phyloP scores from a whole-genome alignment of 2,888 invertebrate genomes.

The Cantharis rustica region DNA sequence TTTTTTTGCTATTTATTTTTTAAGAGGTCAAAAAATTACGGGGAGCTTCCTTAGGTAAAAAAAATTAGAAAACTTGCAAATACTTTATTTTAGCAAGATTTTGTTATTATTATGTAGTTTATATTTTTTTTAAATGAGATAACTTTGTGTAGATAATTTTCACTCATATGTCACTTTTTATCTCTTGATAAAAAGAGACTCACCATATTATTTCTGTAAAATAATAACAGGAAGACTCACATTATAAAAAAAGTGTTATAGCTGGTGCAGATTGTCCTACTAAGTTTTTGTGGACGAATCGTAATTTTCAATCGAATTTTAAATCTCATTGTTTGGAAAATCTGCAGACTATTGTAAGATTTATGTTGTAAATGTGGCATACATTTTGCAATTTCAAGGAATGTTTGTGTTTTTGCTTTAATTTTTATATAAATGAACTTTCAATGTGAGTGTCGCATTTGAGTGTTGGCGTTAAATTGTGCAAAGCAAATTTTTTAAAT shows the following conservation, averaged over 20 bases:
- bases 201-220: background rate
- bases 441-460: background rate
- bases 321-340: background rate
- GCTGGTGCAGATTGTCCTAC: background rate
- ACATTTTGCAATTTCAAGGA: background rate
- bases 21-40: background rate
- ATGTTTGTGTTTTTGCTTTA: background rate
- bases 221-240: background rate
- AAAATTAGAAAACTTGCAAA: no score
- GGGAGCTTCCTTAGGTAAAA: background rate
- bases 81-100: background rate
- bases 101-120: background rate
- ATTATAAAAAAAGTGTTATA: background rate
- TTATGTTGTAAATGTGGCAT: background rate
- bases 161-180: background rate
- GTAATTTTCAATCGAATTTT: background rate
- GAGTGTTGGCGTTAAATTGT: background rate
- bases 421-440: background rate
- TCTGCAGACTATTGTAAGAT: background rate
- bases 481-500: background rate
- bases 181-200: background rate
- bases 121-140: background rate
- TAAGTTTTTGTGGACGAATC: background rate
- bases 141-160: background rate
- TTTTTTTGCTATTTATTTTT: background rate